Base-by-base conservation (phyloP, 2,797 vertebrate genomes). In the Australoheros facetus region DNA sequence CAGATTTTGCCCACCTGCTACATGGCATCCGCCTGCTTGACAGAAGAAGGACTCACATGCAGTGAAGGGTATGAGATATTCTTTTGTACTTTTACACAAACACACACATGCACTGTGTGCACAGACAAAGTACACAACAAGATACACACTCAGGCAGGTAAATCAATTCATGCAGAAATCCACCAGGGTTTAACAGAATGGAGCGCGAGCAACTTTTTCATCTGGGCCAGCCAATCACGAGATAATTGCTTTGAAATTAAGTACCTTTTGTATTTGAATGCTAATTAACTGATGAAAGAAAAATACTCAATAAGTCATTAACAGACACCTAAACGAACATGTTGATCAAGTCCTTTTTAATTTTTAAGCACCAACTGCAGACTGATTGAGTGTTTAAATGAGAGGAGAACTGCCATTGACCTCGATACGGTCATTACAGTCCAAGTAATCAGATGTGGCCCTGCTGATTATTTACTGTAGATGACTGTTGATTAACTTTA, bases 181-280 rank as follows among this genome's bases (percentile, higher is more conserved):
- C 85, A 84, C 81, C 56, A 82, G 89, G 86, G 83, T 88, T 88
- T 88, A 71, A 81, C 55, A 82, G 84, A 85, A 74, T 1, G 34
- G 69, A 74, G 73, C 75, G 82, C 54, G 30, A 74, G 51, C 8
- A 2, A 75, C 54, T 78, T 88, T 88, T 90, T 85, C 77, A 83
- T 77, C 58, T 13, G 45, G 79, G 75, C 73, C 78, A 83, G 77
- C 84, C 89, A 92, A 91, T 93, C 86, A 85, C 9, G 7, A 12
- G 64, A 88, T 92, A 92, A 93, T 92, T 92, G 88, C 85, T 87
- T 91, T 90, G 86, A 91, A 91, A 93, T 91, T 72, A 91, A 89
- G 86, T 74, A 78, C 89, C 83, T 90, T 91, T 89, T 85, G 85
- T 87, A 77, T 92, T 88, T 83, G 62, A 90, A 86, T 88, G 79